Conservation (phyloP, 2,888 invertebrate species). For the Ditula angustiorana region DNA sequence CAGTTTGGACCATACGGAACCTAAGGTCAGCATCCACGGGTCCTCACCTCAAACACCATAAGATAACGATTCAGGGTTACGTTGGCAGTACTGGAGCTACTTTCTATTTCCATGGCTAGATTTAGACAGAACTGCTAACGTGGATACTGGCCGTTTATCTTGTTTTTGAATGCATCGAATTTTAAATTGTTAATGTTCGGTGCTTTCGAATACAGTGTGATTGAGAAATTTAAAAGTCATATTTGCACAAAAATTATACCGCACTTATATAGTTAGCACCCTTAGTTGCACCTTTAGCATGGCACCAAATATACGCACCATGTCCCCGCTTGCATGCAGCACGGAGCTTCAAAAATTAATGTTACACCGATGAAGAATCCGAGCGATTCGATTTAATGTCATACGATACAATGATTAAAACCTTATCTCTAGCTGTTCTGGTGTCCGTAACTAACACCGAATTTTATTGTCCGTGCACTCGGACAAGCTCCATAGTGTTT, state of each 20-base stretch:
- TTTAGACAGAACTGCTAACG: conserved; percentile 15
- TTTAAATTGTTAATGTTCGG: not conserved
- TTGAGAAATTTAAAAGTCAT: not conserved
- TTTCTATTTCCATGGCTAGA: not conserved
- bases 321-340: conserved; percentile 31
- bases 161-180: conserved; percentile 26
- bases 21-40: conserved; percentile 72
- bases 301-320: conserved; percentile 18
- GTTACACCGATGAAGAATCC: conserved; percentile 29
- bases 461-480: conserved; percentile 71
- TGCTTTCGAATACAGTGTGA: conserved; percentile 14
- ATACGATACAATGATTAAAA: conserved; percentile 36
- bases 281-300: conserved; percentile 30
- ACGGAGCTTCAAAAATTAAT: conserved; percentile 26
- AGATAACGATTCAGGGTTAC: not conserved
- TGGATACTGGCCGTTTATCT: conserved; percentile 10
- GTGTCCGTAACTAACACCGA: conserved; percentile 67
- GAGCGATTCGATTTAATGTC: conserved; percentile 32
- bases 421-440: conserved; percentile 41
- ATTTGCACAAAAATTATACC: conserved; percentile 17
- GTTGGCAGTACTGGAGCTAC: conserved; percentile 23
- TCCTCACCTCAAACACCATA: conserved; percentile 23
- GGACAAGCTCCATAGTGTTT: conserved; percentile 69
- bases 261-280: conserved; percentile 31
- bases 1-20: conserved; percentile 80